These are phyloP conservation scores for Caenorhabditis zanzibari DNA, from an alignment of 2,888 invertebrate genomes.

Conservation along the genomic window DNA sequence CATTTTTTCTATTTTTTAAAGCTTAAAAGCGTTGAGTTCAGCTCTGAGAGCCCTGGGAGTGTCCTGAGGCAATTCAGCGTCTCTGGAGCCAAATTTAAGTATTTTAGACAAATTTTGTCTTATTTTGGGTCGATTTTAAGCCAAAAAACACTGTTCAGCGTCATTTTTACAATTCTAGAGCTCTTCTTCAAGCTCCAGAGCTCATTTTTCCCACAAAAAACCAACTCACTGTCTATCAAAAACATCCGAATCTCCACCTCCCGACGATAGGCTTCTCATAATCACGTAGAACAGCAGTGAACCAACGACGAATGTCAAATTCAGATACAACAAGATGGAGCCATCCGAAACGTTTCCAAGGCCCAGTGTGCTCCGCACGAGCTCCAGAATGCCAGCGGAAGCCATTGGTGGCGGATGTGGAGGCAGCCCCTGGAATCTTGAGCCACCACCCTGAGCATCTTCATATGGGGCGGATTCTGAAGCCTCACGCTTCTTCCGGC, in stretches of 20 bases:
- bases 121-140: background rate
- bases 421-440: slow-evolving; percentile 35
- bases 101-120: background rate
- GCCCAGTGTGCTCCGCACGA: slow-evolving; percentile 34
- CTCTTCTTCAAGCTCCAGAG: too few species aligned
- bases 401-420: slow-evolving; percentile 28
- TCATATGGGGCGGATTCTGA: slow-evolving; percentile 37
- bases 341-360: slow-evolving; percentile 57
- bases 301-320: slow-evolving; percentile 64
- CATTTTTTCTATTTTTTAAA: too few species aligned
- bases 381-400: slow-evolving; percentile 38
- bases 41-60: too few species aligned
- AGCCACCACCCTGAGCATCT: slow-evolving; percentile 41
- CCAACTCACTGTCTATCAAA: slow-evolving; percentile 67
- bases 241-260: slow-evolving; percentile 57
- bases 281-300: slow-evolving; percentile 65
- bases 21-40: too few species aligned
- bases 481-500: slow-evolving; percentile 28
- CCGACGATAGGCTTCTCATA: slow-evolving; percentile 56
- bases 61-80: background rate
- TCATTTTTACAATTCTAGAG: too few species aligned
- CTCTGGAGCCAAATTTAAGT: too few species aligned
- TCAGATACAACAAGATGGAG: slow-evolving; percentile 65
- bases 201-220: background rate
- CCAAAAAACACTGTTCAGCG: too few species aligned